These are phyloP conservation scores for Chrysomela aeneicollis DNA, from an alignment of 2,888 invertebrate genomes.

Conservation along the genomic window DNA sequence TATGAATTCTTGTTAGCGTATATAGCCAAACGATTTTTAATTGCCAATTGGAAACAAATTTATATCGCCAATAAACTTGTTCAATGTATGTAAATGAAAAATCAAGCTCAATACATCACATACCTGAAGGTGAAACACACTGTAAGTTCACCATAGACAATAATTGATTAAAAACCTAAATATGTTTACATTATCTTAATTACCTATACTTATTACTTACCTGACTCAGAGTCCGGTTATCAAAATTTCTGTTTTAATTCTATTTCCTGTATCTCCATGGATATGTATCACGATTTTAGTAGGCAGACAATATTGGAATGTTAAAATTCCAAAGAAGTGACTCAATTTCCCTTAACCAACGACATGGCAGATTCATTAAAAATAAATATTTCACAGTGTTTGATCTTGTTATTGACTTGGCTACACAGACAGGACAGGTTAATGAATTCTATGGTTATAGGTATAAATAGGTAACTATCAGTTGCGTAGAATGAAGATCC, in stretches of 20 bases:
- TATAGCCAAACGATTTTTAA: too few species aligned
- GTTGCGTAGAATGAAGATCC: conserved; percentile 17
- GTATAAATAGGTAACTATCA: conserved; percentile 4
- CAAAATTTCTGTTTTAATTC: background rate
- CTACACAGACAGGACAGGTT: conserved; percentile 44
- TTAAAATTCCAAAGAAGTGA: conserved; percentile 38
- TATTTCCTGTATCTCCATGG: background rate
- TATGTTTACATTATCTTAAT: background rate
- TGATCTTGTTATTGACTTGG: conserved; percentile 43
- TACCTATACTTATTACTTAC: background rate
- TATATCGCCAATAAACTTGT: too few species aligned
- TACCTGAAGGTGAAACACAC: too few species aligned
- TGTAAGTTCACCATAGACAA: background rate
- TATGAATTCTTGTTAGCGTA: too few species aligned
- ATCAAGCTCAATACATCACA: too few species aligned
- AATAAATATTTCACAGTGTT: conserved; percentile 41
- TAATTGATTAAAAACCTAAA: background rate
- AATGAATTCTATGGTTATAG: conserved; percentile 30
- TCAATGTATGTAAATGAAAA: too few species aligned
- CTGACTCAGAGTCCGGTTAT: conserved; percentile 2
- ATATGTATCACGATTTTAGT: conserved; percentile 11
- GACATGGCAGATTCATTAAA: conserved; percentile 31
- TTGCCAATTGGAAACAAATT: too few species aligned
- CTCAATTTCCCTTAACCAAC: conserved; percentile 37
- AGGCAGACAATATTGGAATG: conserved; percentile 14